Conservation (phyloP, 2,888 invertebrate genomes). For the Cryptus armator region DNA sequence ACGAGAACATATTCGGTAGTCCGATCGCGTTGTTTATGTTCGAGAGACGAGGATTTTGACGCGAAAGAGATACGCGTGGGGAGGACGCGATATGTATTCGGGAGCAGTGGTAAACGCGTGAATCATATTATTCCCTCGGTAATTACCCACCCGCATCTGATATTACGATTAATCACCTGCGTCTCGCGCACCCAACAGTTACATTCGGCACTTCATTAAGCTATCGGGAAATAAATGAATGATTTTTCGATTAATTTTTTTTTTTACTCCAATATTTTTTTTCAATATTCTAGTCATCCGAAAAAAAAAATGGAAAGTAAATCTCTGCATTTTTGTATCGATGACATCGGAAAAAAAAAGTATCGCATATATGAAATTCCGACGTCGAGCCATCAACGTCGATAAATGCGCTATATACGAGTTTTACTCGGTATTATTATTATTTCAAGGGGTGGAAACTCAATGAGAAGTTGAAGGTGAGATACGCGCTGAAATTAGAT, state of each 20-base stretch:
- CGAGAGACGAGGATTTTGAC: constrained; percentile 46
- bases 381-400: neutral
- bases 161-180: constrained; percentile 39
- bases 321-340: neutral
- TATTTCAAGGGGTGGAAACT: neutral
- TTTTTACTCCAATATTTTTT: neutral
- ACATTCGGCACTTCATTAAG: neutral
- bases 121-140: constrained; percentile 37
- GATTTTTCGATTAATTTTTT: neutral
- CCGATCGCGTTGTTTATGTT: constrained; percentile 60
- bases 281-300: too few relatives aligned
- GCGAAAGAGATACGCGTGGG: constrained; percentile 20
- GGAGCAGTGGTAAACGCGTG: constrained; percentile 8
- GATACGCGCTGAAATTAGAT: neutral
- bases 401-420: neutral
- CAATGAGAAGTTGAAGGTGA: neutral
- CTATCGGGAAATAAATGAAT: neutral
- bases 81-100: constrained; percentile 10
- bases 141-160: constrained; percentile 10
- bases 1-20: constrained; percentile 28
- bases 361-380: neutral
- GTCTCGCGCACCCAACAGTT: neutral
- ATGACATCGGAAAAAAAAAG: neutral
- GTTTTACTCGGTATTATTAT: neutral
- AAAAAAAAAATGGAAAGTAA: neutral